Evolutionary conservation across 1,140 invertebrate species (phyloP).

Genomic region (Venturia canescens): DNA sequence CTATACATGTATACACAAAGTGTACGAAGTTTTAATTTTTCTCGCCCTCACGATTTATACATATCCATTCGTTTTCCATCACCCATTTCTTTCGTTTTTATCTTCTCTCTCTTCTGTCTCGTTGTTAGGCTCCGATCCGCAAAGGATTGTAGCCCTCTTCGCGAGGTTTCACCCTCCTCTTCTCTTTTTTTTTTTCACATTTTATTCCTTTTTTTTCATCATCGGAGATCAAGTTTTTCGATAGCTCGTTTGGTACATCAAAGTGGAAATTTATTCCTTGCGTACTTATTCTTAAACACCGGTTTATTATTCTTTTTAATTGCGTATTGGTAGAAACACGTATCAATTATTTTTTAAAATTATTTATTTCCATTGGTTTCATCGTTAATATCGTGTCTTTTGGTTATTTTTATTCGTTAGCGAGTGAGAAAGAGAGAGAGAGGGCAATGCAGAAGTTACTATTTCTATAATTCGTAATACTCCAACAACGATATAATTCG

Average conservation of each 20-base stretch:
- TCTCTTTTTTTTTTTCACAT: not conserved
- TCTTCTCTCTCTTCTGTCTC: not conserved
- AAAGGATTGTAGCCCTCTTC: not conserved
- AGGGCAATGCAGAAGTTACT: constrained; percentile 28
- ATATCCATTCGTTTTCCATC: constrained; percentile 42
- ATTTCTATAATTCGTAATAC: constrained; percentile 27
- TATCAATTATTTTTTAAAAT: constrained; percentile 37
- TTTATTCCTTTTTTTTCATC: not conserved
- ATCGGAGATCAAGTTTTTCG: not conserved
- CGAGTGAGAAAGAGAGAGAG: not conserved
- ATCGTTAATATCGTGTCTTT: no score
- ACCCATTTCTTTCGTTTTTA: not conserved
- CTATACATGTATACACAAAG: constrained; percentile 57
- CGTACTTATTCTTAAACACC: constrained; percentile 39
- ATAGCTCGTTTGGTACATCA: not conserved
- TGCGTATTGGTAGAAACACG: constrained; percentile 30
- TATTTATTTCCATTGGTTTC: not conserved
- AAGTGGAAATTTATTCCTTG: constrained; percentile 22
- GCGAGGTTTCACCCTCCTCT: constrained; percentile 17
- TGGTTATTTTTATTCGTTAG: not conserved
- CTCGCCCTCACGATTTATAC: constrained; percentile 56
- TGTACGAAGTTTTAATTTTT: constrained; percentile 42
- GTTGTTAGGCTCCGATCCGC: not conserved
- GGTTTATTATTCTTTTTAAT: constrained; percentile 31
- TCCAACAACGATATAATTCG: constrained; percentile 27